These are phyloP conservation scores for Hippocampus kuda DNA, from an alignment of 2,797 vertebrate genomes.

Conservation along the genomic window DNA sequence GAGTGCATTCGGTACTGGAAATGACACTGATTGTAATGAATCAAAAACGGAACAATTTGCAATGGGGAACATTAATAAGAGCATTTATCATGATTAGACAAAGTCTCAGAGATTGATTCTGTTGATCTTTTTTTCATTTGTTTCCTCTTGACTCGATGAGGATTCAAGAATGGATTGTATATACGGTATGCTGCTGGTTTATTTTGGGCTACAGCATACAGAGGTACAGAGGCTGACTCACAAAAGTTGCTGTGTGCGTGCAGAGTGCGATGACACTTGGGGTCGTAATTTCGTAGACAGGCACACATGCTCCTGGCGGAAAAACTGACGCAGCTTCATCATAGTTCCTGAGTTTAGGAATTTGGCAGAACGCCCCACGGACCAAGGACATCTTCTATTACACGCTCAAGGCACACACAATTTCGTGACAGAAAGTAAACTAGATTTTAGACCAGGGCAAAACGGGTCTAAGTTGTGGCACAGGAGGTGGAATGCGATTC, in stretches of 20 bases:
- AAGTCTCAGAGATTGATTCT: neutral
- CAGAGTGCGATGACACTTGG: conserved; percentile 23
- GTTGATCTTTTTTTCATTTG: neutral
- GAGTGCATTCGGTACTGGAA: neutral
- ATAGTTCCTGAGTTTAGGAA: no score
- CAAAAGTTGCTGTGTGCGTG: neutral
- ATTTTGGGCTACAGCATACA: neutral
- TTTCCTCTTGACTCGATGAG: neutral
- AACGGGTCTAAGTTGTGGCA: no score
- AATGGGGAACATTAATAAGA: neutral
- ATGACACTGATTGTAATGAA: neutral
- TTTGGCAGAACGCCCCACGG: no score
- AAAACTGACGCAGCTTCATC: no score
- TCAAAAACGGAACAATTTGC: neutral
- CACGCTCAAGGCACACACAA: no score
- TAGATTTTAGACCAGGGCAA: no score
- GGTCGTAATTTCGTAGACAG: no score
- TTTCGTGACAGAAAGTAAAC: no score
- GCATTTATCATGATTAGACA: neutral
- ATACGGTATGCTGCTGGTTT: neutral
- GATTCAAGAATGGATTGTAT: neutral
- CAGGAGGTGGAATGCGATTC: no score
- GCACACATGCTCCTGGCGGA: no score
- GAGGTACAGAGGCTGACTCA: neutral
- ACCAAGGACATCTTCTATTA: no score